Conservation (phyloP, 2,797 vertebrate species). For the Merluccius polli region DNA sequence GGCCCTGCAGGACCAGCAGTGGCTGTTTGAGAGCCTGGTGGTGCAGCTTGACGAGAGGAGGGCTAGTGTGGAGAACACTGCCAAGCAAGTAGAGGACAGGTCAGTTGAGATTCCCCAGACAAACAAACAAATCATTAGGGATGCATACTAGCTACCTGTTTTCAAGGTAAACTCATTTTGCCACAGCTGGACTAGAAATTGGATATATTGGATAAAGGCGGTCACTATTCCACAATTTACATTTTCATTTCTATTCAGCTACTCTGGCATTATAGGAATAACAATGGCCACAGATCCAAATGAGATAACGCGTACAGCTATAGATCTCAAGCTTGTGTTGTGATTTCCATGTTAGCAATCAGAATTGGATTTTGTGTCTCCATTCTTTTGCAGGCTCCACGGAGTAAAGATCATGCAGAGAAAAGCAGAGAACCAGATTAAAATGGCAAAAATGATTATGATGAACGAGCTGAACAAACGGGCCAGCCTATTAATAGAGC, state of each 20-base stretch:
- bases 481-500: conserved; percentile 92
- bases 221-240: not conserved
- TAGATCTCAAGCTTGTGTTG: conserved; percentile 15
- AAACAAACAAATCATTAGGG: conserved; percentile 9
- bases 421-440: conserved; percentile 98
- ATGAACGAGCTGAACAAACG: conserved; percentile 97
- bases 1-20: conserved; percentile 77
- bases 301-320: conserved; percentile 9
- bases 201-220: not conserved
- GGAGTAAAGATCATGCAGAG: conserved; percentile 90
- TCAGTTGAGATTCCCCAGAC: conserved; percentile 37
- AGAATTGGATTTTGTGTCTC: conserved; percentile 9
- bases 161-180: conserved; percentile 3
- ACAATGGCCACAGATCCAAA: not conserved
- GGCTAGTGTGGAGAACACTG: conserved; percentile 73
- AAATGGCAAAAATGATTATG: conserved; percentile 98
- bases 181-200: conserved; percentile 29
- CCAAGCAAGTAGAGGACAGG: conserved; percentile 79
- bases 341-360: conserved; percentile 29
- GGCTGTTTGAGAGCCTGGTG: conserved; percentile 76
- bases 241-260: not conserved
- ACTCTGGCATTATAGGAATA: not conserved
- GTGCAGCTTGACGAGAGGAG: conserved; percentile 76
- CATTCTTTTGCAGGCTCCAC: conserved; percentile 75
- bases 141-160: not conserved